These are phyloP conservation scores for Patella pellucida DNA, from an alignment of 2,888 invertebrate genomes.

Conservation along the genomic window DNA sequence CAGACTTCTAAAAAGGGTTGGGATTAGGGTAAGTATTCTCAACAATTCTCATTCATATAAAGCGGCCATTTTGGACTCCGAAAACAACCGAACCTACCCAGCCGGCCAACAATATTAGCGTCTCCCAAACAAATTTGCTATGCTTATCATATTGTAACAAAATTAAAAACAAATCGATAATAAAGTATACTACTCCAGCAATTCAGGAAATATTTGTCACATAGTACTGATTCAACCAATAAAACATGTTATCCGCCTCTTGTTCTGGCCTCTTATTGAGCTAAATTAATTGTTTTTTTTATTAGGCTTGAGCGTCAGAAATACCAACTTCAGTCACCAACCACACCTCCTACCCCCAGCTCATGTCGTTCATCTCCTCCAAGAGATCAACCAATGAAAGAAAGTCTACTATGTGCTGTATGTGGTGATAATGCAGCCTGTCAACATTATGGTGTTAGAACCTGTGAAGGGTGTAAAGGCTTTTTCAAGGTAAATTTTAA, in stretches of 20 bases:
- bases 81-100: no score
- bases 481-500: constrained; percentile 73
- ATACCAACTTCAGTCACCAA: constrained; percentile 62
- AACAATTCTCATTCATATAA: no score
- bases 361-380: constrained; percentile 64
- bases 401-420: constrained; percentile 88
- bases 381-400: constrained; percentile 58
- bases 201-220: no score
- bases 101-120: no score
- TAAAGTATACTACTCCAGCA: no score
- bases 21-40: no score
- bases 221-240: neutral
- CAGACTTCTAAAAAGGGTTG: no score
- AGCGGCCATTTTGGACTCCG: no score
- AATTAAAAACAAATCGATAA: no score
- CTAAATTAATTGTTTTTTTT: neutral
- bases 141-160: no score
- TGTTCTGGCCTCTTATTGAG: neutral
- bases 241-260: no score
- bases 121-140: no score
- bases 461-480: constrained; percentile 97
- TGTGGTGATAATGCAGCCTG: constrained; percentile 99
- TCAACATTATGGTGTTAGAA: constrained; percentile 97
- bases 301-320: constrained; percentile 61
- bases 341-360: constrained; percentile 66